A percentile compares a stretch with the other conserved stretches of the same genome.
Evolutionary conservation across 1,140 invertebrate species (phyloP).

Genomic region (Littorina saxatilis): DNA sequence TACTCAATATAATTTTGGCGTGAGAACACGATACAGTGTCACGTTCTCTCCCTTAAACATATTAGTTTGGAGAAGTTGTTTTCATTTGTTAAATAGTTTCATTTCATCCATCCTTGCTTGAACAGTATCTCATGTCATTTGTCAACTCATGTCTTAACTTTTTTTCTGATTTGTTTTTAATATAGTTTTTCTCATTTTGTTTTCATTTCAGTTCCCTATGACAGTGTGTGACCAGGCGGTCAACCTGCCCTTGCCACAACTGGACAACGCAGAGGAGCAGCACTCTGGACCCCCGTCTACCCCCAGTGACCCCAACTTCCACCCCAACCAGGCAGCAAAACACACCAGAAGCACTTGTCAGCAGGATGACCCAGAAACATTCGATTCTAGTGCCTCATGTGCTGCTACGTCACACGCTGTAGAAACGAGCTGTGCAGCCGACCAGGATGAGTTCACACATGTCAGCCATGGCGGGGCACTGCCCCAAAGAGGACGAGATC

Average conservation of each 20-base stretch:
- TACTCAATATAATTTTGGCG: too few relatives aligned
- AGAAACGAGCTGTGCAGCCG: neutral
- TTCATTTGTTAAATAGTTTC: too few relatives aligned
- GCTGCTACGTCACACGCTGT: neutral
- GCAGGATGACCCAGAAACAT: neutral
- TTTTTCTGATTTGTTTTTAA: neutral
- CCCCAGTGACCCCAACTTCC: neutral
- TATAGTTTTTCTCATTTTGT: neutral
- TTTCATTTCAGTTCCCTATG: neutral
- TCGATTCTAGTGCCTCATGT: neutral
- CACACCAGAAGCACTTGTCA: neutral
- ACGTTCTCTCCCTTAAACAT: too few relatives aligned
- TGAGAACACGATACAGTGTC: too few relatives aligned
- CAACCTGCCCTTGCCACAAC: neutral
- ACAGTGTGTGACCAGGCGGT: constrained; percentile 4
- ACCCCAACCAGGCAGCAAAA: neutral
- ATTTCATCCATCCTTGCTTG: too few relatives aligned
- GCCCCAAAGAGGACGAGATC: constrained; percentile 11
- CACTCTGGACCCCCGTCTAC: neutral
- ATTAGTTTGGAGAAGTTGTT: neutral
- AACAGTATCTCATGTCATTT: too few relatives aligned
- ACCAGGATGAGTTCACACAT: neutral
- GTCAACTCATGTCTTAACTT: too few relatives aligned
- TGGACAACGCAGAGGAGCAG: neutral
- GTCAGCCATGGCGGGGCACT: neutral